These are phyloP conservation scores for Lymantria dispar DNA, from an alignment of 2,888 invertebrate species.

Conservation along the genomic window DNA sequence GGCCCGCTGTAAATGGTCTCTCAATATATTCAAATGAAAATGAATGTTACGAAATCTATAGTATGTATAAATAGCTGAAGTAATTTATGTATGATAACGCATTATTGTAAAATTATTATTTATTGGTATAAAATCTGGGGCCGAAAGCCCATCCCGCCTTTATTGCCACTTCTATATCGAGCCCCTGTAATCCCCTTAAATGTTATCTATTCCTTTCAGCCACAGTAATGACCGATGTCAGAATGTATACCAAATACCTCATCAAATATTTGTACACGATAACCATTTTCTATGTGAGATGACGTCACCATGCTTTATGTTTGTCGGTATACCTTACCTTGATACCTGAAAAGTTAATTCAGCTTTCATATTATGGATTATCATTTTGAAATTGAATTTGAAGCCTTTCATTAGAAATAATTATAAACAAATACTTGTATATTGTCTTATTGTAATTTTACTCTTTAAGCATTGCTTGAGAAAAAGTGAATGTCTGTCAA, in stretches of 20 bases:
- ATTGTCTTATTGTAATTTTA: no score
- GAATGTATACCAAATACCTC: constrained; percentile 44
- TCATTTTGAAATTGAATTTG: no score
- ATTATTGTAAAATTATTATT: not conserved
- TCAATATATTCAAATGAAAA: not conserved
- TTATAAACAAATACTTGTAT: no score
- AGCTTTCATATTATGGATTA: no score
- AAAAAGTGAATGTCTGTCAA: no score
- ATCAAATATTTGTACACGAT: constrained; percentile 47
- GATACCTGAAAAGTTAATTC: no score
- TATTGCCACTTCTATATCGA: constrained; percentile 25
- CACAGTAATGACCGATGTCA: constrained; percentile 36
- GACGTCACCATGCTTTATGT: constrained; percentile 26
- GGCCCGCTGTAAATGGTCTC: no score
- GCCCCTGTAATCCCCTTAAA: constrained; percentile 21
- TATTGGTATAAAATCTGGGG: constrained; percentile 1
- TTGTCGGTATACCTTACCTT: constrained; percentile 7
- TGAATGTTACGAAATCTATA: not conserved
- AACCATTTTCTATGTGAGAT: constrained; percentile 32
- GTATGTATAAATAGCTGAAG: not conserved
- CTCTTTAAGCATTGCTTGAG: no score
- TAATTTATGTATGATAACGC: not conserved
- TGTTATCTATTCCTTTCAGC: constrained; percentile 33
- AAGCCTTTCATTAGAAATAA: no score
- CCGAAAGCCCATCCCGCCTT: not conserved